phyloP scores from a whole-genome alignment of 2,797 vertebrate genomes.

The Phrynocephalus guinanensis region DNA sequence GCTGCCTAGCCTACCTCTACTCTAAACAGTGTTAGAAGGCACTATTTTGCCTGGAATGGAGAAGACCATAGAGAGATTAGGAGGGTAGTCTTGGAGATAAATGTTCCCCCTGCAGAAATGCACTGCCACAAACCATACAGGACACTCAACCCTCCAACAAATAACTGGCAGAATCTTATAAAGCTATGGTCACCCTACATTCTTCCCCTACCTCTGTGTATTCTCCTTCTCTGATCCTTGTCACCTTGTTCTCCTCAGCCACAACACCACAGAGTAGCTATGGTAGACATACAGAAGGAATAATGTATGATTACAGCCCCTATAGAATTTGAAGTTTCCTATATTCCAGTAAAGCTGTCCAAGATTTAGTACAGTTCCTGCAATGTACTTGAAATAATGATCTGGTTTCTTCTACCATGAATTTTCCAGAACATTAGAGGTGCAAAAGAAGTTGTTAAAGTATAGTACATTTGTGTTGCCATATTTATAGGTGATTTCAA shows the following conservation, averaged over 20 bases:
- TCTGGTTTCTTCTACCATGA: neutral
- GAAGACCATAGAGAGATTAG: neutral
- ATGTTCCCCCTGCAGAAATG: neutral
- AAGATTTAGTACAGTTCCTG: neutral
- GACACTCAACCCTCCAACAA: neutral
- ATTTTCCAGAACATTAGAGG: neutral
- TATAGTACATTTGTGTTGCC: too few species aligned
- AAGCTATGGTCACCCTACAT: neutral
- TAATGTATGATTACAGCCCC: neutral
- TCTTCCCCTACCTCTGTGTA: neutral
- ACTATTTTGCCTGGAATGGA: slow-evolving; percentile 5
- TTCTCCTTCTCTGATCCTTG: neutral
- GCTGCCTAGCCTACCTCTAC: neutral
- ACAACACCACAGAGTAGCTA: neutral
- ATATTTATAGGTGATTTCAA: neutral
- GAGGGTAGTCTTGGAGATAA: neutral
- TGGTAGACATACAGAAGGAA: neutral
- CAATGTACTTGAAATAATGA: neutral
- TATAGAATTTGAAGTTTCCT: neutral
- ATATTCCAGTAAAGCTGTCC: neutral
- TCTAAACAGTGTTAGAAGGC: neutral
- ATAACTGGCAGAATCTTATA: neutral
- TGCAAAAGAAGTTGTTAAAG: neutral
- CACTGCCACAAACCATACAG: neutral
- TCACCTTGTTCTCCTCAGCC: neutral